These are phyloP conservation scores for Caenorhabditis sp. DNA, from an alignment of 2,888 invertebrate species.

Conservation along the genomic window DNA sequence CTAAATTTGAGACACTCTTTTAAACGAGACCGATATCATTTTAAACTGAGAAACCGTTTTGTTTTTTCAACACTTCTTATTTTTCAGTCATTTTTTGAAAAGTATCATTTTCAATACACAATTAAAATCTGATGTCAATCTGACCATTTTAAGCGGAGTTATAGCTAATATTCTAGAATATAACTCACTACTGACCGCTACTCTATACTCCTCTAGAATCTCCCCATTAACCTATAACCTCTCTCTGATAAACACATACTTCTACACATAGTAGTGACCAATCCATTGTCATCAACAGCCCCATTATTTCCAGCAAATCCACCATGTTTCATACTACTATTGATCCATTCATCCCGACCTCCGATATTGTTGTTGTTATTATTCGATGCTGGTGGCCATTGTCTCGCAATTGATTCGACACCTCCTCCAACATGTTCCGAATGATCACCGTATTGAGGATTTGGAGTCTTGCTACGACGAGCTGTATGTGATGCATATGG, in stretches of 20 bases:
- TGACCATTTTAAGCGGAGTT: too few relatives aligned
- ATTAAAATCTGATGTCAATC: too few relatives aligned
- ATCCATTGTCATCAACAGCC: conserved; percentile 39
- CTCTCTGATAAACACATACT: conserved; percentile 14
- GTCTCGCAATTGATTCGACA: conserved; percentile 38
- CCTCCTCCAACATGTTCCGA: conserved; percentile 38
- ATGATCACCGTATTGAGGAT: conserved; percentile 16
- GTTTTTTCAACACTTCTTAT: too few relatives aligned
- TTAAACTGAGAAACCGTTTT: too few relatives aligned
- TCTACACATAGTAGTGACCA: conserved; percentile 54
- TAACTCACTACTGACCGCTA: too few relatives aligned
- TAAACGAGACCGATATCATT: too few relatives aligned
- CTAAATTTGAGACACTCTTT: too few relatives aligned
- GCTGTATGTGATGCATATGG: conserved; percentile 52
- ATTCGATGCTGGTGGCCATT: conserved; percentile 52
- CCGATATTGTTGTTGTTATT: conserved; percentile 23
- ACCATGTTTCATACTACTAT: conserved; percentile 18
- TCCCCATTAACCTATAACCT: too few relatives aligned
- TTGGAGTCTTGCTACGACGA: conserved; percentile 49
- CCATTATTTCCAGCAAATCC: conserved; percentile 1
- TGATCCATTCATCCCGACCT: conserved; percentile 42
- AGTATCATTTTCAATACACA: too few relatives aligned
- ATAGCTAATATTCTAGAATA: too few relatives aligned
- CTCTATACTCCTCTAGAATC: too few relatives aligned
- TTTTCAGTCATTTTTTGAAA: too few relatives aligned